phyloP scores from a whole-genome alignment of 53 echinoderm and acorn worm species.

The Luidia sarsii region DNA sequence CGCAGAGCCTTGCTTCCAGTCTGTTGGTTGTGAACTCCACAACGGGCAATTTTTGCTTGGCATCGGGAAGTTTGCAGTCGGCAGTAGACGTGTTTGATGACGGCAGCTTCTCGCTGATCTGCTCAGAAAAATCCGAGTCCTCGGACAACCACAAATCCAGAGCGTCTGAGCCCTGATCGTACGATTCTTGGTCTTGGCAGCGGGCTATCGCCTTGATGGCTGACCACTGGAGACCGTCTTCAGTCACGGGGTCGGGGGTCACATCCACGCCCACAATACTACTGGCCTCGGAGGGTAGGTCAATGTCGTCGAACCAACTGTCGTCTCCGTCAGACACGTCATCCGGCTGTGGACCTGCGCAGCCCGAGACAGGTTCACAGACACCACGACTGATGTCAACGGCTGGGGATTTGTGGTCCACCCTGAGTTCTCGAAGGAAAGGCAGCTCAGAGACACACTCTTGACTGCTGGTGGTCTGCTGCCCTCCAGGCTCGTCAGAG shows the following conservation, averaged over 20 bases:
- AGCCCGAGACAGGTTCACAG: no score
- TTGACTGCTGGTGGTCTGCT: no score
- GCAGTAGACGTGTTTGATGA: no score
- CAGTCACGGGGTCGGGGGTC: slow-evolving; percentile 14
- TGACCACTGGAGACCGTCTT: slow-evolving; percentile 21
- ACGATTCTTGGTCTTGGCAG: not conserved
- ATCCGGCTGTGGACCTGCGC: no score
- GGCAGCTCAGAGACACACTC: no score
- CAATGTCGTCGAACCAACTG: slow-evolving; percentile 23
- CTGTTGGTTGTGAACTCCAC: slow-evolving; percentile 21
- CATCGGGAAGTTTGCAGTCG: no score
- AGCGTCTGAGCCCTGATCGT: slow-evolving; percentile 1
- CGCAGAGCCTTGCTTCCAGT: slow-evolving; percentile 20
- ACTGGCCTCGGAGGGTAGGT: slow-evolving; percentile 9
- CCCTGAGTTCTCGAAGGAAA: no score
- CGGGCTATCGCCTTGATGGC: slow-evolving; percentile 9
- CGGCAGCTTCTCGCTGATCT: no score
- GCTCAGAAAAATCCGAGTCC: no score
- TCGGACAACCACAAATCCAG: not conserved
- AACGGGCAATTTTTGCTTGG: not conserved
- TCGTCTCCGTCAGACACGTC: slow-evolving; percentile 14
- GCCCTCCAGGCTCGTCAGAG: no score
- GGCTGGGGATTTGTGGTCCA: no score
- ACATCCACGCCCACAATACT: slow-evolving; percentile 9
- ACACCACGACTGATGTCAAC: no score